Evolutionary conservation across 1,140 invertebrate genomes (phyloP).

Genomic region (Olivierus martensii): DNA sequence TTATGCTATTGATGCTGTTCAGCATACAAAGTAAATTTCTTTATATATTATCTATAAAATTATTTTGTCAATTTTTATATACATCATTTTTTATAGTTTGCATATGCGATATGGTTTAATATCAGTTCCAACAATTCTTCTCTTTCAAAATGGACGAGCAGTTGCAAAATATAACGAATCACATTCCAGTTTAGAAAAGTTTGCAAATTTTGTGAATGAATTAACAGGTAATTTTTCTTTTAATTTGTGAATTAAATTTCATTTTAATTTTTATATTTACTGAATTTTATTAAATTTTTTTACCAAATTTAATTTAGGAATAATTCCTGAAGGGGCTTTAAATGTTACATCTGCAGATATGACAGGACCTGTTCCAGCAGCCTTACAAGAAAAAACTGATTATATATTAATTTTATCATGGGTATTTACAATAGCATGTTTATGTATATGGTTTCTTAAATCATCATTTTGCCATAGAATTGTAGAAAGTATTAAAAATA

Average conservation of each 20-base stretch:
- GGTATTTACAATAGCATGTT: slow-evolving; percentile 66
- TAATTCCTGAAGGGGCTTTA: slow-evolving; percentile 6
- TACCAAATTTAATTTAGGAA: slow-evolving; percentile 1
- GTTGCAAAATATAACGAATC: slow-evolving; percentile 75
- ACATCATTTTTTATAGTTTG: slow-evolving; percentile 29
- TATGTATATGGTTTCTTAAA: slow-evolving; percentile 57
- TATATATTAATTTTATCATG: slow-evolving; percentile 69
- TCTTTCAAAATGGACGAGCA: slow-evolving; percentile 83
- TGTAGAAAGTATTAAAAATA: slow-evolving; percentile 67
- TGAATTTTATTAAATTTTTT: slow-evolving; percentile 37
- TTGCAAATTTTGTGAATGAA: slow-evolving; percentile 64
- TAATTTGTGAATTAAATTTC: background rate
- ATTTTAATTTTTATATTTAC: background rate
- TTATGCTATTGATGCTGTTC: slow-evolving; percentile 76
- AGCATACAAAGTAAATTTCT: slow-evolving; percentile 49
- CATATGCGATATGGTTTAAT: slow-evolving; percentile 88
- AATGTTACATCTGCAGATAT: slow-evolving; percentile 16
- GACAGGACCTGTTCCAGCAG: slow-evolving; percentile 55
- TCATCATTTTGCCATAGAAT: slow-evolving; percentile 63
- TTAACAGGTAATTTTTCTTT: slow-evolving; percentile 55
- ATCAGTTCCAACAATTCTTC: slow-evolving; percentile 78
- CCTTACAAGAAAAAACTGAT: slow-evolving; percentile 55
- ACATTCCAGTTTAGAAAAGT: slow-evolving; percentile 59
- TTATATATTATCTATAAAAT: background rate
- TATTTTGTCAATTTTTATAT: too few relatives aligned